Conservation (phyloP, 2,888 invertebrate genomes). For the Anagyrus pseudococci region DNA sequence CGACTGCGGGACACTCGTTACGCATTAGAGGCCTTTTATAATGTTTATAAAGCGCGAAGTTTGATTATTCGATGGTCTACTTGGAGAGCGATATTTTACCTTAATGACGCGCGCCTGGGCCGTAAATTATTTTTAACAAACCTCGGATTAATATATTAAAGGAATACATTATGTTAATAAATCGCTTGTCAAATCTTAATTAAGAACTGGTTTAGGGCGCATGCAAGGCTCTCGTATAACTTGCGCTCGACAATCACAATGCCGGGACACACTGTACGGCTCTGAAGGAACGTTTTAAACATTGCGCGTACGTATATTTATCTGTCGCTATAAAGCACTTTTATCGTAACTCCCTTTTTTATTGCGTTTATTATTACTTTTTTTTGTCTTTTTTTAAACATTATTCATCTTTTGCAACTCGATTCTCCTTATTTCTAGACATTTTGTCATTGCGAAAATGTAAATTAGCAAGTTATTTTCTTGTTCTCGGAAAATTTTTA, state of each 20-base stretch:
- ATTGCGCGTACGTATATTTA: slow-evolving; percentile 4
- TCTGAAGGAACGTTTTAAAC: background rate
- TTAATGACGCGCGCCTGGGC: background rate
- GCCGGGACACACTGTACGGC: background rate
- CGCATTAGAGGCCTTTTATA: no score
- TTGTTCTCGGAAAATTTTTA: no score
- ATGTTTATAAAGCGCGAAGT: no score
- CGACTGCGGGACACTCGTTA: no score
- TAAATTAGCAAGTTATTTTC: no score
- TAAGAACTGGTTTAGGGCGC: slow-evolving; percentile 13
- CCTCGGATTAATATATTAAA: slow-evolving; percentile 11
- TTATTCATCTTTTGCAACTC: no score
- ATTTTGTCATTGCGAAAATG: no score
- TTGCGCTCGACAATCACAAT: slow-evolving; percentile 11
- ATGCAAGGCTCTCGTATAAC: background rate
- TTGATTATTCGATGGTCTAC: no score
- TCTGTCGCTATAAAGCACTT: slow-evolving; percentile 2
- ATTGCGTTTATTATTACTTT: no score
- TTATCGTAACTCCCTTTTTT: slow-evolving; percentile 1
- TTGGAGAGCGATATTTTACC: background rate
- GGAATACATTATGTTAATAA: slow-evolving; percentile 12
- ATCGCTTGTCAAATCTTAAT: slow-evolving; percentile 19
- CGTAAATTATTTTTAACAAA: background rate
- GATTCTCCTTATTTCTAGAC: no score
- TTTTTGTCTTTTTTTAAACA: no score